phyloP scores from a whole-genome alignment of 2,113 vertebrate genomes.

The Siniperca knerii region DNA sequence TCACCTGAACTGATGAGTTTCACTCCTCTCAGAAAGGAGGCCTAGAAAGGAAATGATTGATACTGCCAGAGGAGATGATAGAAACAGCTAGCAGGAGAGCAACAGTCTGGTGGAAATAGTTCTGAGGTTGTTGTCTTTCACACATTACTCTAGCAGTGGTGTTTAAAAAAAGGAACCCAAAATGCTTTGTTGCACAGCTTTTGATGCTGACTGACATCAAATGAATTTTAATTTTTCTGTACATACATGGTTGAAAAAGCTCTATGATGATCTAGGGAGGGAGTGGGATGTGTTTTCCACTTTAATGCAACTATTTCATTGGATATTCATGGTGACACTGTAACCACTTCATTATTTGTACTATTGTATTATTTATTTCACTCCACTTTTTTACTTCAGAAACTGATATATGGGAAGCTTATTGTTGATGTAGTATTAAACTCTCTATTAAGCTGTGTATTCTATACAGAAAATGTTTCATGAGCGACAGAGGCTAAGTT shows the following conservation, averaged over 20 bases:
- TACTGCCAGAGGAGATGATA: not conserved
- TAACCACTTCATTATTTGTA: not conserved
- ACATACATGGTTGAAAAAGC: too few species aligned
- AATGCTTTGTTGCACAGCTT: not conserved
- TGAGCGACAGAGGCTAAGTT: not conserved
- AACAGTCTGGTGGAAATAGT: not conserved
- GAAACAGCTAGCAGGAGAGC: not conserved
- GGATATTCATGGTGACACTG: not conserved
- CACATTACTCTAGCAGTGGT: not conserved
- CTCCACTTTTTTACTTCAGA: not conserved
- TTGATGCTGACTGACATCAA: not conserved
- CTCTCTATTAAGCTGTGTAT: not conserved
- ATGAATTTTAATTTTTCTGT: too few species aligned
- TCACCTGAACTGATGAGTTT: constrained; percentile 87
- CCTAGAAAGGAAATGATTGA: constrained; percentile 65
- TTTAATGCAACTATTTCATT: not conserved
- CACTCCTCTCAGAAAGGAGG: constrained; percentile 87
- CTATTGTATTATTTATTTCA: too few species aligned
- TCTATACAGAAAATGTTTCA: too few species aligned
- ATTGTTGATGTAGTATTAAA: not conserved
- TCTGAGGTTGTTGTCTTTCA: not conserved
- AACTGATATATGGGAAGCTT: not conserved
- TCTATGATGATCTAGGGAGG: not conserved
- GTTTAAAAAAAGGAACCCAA: not conserved
- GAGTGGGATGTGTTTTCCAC: not conserved